Base-by-base conservation (phyloP, 2,888 invertebrate species). In the Agrilus biguttatus region DNA sequence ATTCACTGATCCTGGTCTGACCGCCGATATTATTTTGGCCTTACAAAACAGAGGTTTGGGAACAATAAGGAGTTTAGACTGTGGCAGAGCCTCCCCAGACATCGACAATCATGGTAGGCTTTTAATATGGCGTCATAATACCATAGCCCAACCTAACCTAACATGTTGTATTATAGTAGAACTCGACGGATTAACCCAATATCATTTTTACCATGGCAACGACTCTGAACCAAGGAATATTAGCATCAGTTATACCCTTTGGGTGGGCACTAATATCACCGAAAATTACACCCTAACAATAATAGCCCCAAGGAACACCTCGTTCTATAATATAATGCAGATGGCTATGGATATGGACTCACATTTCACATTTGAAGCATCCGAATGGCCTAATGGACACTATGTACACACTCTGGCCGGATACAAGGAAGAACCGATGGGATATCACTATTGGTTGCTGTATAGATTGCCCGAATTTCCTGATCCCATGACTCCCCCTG, bases 301-400 rank as follows among this genome's bases (percentile, higher is more conserved):
- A 55, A 74, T 78, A 1, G 84, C 86, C 14, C 81, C 85, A 5
- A 79, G 77, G 63, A 84, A 77, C 57, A 72, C 73, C 8, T 75
- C 75, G 3, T 77, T 78, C 56, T 78, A 74, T 57, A 58, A 55
- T 40, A 55, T 58, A 10, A 88, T 89, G 88, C 80, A 84, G 60
- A 76, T 81, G 67, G 90, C 90, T 0, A 83, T 88, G 45, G 84
- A 85, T 49, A 73, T 80, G 55, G 86, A 88, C 60, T 71, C 81
- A 1, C 70, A 70, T 51, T 74, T 72, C 52, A 59, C 65, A 42
- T 71, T 66, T 57, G 68, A 69, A 50, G 86, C 89, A 0, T 81
- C 86, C 52, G 85, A 87, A 60, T 90, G 90, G 90, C 89, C 90
- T 2, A 90, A 89, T 60, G 90, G 90, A 0, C 89, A 90, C 62